A percentile compares a stretch with the other conserved stretches of the same genome.
Conservation (phyloP, 23 tunicate genomes). For the Diplosoma virens region DNA sequence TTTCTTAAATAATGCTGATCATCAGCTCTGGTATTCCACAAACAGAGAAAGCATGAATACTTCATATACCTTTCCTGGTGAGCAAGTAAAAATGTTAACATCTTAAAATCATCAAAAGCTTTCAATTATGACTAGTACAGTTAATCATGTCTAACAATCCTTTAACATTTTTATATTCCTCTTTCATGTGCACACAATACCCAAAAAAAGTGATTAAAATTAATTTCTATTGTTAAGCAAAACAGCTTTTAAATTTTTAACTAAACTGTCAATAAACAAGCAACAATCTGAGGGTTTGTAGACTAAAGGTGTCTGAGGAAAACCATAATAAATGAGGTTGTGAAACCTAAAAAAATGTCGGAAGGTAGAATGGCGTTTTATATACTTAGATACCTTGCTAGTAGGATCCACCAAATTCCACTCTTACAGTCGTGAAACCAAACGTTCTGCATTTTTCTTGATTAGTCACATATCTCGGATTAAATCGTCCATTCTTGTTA, state of each 20-base stretch:
- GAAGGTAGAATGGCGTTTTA: not conserved
- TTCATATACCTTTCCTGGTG: slow-evolving; percentile 1
- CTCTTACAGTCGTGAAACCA: slow-evolving; percentile 16
- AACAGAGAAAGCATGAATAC: not conserved
- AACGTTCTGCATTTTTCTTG: slow-evolving; percentile 27
- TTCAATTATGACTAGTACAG: slow-evolving; percentile 1
- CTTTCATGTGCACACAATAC: slow-evolving; percentile 21
- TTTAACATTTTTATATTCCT: slow-evolving; percentile 18
- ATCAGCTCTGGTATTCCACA: too few relatives aligned
- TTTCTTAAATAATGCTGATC: too few relatives aligned
- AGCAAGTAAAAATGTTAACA: slow-evolving; percentile 12
- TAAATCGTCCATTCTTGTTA: slow-evolving; percentile 18
- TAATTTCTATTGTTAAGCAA: not conserved
- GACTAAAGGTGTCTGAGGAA: not conserved
- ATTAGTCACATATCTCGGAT: slow-evolving; percentile 18
- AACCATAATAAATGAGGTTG: not conserved
- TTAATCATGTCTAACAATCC: slow-evolving; percentile 23
- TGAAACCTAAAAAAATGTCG: slow-evolving; percentile 16
- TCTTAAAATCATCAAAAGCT: slow-evolving; percentile 17
- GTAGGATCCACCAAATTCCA: not conserved
- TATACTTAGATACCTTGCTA: not conserved
- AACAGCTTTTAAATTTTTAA: slow-evolving; percentile 3
- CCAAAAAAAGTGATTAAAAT: not conserved
- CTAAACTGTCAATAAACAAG: slow-evolving; percentile 24
- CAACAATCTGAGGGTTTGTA: slow-evolving; percentile 7